These are phyloP conservation scores for Rhincodon typus DNA, from an alignment of 2,797 vertebrate species.

Conservation along the genomic window DNA sequence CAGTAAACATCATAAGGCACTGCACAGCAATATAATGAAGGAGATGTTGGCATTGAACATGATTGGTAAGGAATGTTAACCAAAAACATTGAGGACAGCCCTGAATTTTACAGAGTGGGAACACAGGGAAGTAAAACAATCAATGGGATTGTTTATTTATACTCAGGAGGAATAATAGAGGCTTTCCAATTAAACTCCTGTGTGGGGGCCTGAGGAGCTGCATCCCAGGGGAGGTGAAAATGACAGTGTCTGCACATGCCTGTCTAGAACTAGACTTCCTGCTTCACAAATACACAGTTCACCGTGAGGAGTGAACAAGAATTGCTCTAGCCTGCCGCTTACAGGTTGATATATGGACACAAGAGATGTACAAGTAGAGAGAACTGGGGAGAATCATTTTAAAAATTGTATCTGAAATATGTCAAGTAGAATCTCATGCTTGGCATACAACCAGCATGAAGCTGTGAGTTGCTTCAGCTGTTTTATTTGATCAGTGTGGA, in stretches of 20 bases:
- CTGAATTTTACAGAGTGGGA: background rate
- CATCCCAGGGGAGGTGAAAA: background rate
- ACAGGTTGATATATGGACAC: background rate
- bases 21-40: background rate
- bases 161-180: background rate
- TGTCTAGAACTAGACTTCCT: background rate
- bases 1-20: background rate
- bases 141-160: background rate
- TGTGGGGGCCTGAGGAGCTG: background rate
- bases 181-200: background rate
- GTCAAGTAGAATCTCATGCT: constrained; percentile 20
- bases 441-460: background rate
- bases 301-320: background rate
- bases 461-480: background rate
- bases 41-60: background rate
- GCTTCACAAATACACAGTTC: background rate
- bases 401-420: constrained; percentile 2
- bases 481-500: background rate
- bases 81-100: no score
- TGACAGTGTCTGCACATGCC: background rate
- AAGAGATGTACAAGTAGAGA: background rate
- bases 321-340: background rate
- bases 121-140: background rate
- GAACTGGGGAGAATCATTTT: constrained; percentile 5
- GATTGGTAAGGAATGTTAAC: background rate